Evolutionary conservation across 2,113 vertebrate species (phyloP).

Genomic region (Pluvialis apricaria): DNA sequence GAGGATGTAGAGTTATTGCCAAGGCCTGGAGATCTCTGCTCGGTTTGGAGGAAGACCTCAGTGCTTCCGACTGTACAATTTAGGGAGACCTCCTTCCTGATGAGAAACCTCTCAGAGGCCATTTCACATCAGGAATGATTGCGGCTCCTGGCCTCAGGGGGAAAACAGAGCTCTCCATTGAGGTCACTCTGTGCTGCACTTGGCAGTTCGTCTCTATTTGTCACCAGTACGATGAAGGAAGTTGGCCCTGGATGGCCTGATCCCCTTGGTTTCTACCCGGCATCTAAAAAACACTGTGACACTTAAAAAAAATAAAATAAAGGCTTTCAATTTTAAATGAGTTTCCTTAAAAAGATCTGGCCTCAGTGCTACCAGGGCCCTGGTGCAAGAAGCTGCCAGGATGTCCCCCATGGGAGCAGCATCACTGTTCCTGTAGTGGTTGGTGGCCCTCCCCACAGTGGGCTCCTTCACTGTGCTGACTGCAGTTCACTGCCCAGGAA

Average conservation of each 20-base stretch:
- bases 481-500: not conserved
- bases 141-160: not conserved
- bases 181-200: not conserved
- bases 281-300: not conserved
- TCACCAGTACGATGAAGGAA: not conserved
- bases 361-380: not conserved
- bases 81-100: not conserved
- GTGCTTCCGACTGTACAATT: not conserved
- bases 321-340: not conserved
- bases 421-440: not conserved
- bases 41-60: not conserved
- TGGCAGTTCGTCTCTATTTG: not conserved
- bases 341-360: not conserved
- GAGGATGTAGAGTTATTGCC: not conserved
- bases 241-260: not conserved
- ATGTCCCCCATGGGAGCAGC: not conserved
- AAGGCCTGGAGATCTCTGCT: not conserved
- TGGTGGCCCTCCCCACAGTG: not conserved
- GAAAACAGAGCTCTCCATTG: not conserved
- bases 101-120: not conserved
- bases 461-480: not conserved
- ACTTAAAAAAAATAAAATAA: not conserved
- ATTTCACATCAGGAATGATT: rapidly evolving
- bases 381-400: not conserved
- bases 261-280: not conserved